A percentile compares a stretch with the other conserved stretches of the same genome.
Conservation (phyloP, 2,113 vertebrate species). For the Podarcis muralis region DNA sequence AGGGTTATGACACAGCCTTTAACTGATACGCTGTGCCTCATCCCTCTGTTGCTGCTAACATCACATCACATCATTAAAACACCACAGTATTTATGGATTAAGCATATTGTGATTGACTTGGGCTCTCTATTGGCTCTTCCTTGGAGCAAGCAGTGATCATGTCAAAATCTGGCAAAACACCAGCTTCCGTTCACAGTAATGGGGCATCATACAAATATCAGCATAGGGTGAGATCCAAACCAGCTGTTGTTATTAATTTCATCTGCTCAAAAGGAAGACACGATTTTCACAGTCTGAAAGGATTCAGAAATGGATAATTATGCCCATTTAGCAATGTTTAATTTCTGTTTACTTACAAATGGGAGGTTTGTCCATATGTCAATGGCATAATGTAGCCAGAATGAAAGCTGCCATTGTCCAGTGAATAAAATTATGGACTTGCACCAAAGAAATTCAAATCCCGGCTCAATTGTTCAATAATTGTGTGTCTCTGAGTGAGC, state of each 20-base stretch:
- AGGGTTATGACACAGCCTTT: neutral
- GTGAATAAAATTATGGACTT: neutral
- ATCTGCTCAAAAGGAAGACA: slow-evolving; percentile 54
- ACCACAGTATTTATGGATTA: slow-evolving; percentile 22
- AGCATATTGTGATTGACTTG: slow-evolving; percentile 50
- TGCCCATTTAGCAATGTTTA: slow-evolving; percentile 55
- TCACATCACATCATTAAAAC: slow-evolving; percentile 6
- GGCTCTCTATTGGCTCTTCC: slow-evolving; percentile 39
- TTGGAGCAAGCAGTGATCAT: slow-evolving; percentile 49
- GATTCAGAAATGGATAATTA: slow-evolving; percentile 59
- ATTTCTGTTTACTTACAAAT: slow-evolving; percentile 63
- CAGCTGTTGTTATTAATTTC: slow-evolving; percentile 66
- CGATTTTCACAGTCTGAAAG: slow-evolving; percentile 49
- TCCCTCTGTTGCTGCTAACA: fast-evolving
- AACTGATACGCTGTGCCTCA: neutral
- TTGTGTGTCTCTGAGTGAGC: neutral
- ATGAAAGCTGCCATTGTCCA: neutral
- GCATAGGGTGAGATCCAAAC: slow-evolving; percentile 45
- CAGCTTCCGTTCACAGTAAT: slow-evolving; percentile 60
- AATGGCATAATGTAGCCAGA: slow-evolving; percentile 23
- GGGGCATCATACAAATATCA: slow-evolving; percentile 51
- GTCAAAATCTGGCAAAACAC: slow-evolving; percentile 55
- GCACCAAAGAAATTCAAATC: neutral
- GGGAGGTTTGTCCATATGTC: slow-evolving; percentile 32
- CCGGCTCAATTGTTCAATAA: neutral